Conservation (phyloP, 2,888 invertebrate genomes). For the Hemithea aestivaria region DNA sequence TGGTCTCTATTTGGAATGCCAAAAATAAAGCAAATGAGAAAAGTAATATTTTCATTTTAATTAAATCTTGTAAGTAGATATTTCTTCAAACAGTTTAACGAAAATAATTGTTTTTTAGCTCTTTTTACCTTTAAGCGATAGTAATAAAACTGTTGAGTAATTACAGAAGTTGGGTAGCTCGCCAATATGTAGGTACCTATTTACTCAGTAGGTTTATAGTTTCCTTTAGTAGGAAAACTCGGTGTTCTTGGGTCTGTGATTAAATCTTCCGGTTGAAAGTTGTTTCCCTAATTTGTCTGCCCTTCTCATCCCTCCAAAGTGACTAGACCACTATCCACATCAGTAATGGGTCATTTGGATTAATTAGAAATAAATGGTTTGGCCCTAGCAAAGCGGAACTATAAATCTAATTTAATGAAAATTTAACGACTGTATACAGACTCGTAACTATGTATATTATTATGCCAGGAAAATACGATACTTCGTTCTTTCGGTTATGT, state of each 20-base stretch:
- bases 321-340: not conserved
- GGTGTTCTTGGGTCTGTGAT: constrained; percentile 9
- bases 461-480: too few relatives aligned
- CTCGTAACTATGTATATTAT: too few relatives aligned
- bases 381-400: too few relatives aligned
- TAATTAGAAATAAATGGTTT: constrained; percentile 1
- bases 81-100: constrained; percentile 11
- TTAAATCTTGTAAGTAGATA: constrained; percentile 14
- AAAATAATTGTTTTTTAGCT: constrained; percentile 13
- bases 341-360: not conserved
- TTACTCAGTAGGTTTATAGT: constrained; percentile 11
- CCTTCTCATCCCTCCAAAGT: constrained; percentile 3
- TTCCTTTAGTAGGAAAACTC: constrained; percentile 13
- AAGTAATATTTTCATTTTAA: constrained; percentile 16
- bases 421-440: too few relatives aligned
- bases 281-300: constrained; percentile 15
- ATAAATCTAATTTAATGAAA: too few relatives aligned
- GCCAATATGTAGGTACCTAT: not conserved
- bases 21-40: constrained; percentile 9
- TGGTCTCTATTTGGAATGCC: constrained; percentile 8
- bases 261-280: constrained; percentile 16
- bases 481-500: too few relatives aligned
- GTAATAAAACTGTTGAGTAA: too few relatives aligned
- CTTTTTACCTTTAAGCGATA: constrained; percentile 1
- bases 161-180: too few relatives aligned